Conservation (phyloP, 1,140 invertebrate genomes). For the Lepidurus apus region DNA sequence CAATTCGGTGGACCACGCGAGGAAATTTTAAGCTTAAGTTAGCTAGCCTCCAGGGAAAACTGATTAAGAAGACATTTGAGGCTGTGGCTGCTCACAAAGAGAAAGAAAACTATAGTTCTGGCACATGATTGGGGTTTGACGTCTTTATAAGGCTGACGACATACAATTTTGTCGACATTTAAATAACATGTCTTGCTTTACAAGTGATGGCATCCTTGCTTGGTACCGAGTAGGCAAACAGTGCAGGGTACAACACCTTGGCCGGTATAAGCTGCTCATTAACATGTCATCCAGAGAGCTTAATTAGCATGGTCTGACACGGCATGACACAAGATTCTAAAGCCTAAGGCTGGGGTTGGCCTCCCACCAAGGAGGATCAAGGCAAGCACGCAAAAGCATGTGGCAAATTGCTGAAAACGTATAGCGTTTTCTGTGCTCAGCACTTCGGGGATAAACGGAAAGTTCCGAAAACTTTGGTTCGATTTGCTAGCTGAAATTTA, state of each 20-base stretch:
- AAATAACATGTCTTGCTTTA: constrained; percentile 12
- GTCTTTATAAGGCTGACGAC: background rate
- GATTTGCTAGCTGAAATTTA: too few relatives aligned
- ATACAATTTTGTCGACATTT: background rate
- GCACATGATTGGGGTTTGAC: background rate
- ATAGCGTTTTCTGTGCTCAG: too few relatives aligned
- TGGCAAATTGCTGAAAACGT: background rate
- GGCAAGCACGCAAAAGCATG: constrained; percentile 5
- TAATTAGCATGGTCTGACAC: constrained; percentile 21
- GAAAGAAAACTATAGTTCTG: background rate
- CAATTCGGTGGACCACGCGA: background rate
- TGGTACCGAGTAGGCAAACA: background rate
- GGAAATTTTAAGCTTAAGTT: background rate
- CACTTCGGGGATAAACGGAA: too few relatives aligned
- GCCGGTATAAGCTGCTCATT: constrained; percentile 21
- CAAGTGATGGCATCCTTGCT: background rate
- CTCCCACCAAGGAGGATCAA: constrained; percentile 2
- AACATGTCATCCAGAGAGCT: constrained; percentile 19
- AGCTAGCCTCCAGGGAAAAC: background rate
- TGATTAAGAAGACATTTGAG: constrained; percentile 14
- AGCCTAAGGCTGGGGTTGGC: constrained; percentile 5
- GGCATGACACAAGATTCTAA: constrained; percentile 16
- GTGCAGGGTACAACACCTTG: constrained; percentile 17
- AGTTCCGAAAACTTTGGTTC: too few relatives aligned
- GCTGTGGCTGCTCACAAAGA: background rate